Base-by-base conservation (phyloP, 1,140 invertebrate species). In the Rhagoletis pomonella region DNA sequence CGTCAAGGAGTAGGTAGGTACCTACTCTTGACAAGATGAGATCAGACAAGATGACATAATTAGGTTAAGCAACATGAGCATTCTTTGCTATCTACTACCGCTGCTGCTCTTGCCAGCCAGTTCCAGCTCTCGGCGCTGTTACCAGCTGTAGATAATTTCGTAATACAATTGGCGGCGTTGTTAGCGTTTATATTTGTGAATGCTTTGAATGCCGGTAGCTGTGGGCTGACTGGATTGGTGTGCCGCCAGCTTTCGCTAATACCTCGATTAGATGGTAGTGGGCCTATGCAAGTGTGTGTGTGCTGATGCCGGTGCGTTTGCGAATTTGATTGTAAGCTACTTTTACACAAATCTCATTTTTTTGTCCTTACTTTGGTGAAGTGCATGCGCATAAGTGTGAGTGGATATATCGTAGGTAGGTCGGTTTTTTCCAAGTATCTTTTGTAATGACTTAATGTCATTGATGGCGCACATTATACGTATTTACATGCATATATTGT, bases 1-100 rank as follows among this genome's bases (percentile, higher is more conserved):
- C 39, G 39, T 39, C 39, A 47, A 42, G 42, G 42, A 55, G 14
- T 73, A n/a, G 29, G 42, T 10, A 47, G 29, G 42, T 10, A 47
- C 9, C 39, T 58, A 50, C n/a, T 29, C 12, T 47, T 73, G 47
- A 81, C 50, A 58, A 81, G 47, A 50, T 77, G 73, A 77, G 73
- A 77, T 77, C 73, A 77, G 73, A 81, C 47, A 47, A 81, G 73
- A 81, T 81, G 73, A 81, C 73, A 81, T 81, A 81, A 81, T 81
- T 81, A 81, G 73, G 73, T 81, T 81, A 81, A 55, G 73, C 73
- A 81, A 55, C 17, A 81, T 81, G 47, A 81, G 73, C 19, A 81
- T 81, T 81, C 73, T 81, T 81, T 42, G 73, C 73, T 58, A 58
- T 29, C 29, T 29, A 55, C 9, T 55, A 55, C 47, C 29, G 7